Evolutionary conservation across 2,888 invertebrate species (phyloP), one percentile per base, ranked within the genome.

Genomic region (Patella ulyssiponensis): DNA sequence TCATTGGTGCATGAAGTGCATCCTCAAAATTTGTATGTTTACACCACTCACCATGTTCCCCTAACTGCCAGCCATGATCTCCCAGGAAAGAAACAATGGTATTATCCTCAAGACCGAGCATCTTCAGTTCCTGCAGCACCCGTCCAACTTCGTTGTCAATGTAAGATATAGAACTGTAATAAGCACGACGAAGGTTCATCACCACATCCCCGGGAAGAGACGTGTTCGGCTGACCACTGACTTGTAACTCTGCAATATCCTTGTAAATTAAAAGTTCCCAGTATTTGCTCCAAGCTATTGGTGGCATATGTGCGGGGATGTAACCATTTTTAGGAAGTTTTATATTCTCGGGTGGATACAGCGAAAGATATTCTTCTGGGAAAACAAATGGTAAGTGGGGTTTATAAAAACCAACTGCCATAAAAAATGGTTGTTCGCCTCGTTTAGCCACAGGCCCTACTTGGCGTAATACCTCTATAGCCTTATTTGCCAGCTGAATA

Each of bases 321-420:
- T 81, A 83, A 5, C 73, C 73, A 78, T 86, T 86, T 12, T 73
- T 58, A 11, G 87, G 85, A 20, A 86, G 79, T 3, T 75, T 27
- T 3, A 77, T 77, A 53, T 70, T 58, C 3, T 69, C 75, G 12
- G 69, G 33, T 17, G 82, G 82, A 44, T 83, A 83, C 92, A 92
- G 92, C 95, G 95, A 93, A 83, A 96, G 92, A 92, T 94, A 97
- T 89, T 94, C 92, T 81, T 92, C 89, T 0, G 97, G 97, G 92
- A 95, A 96, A 87, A 96, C 96, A 17, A 97, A 93, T 96, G 95
- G 89, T 1, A 64, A 12, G 23, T 64, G 64, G 2, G 64, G 64
- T 64, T 64, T 64, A 20, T 64, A 20, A 3, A 96, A 96, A 0
- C 97, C 97, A 85, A 97, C 94, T 2, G 96, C 96, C 64, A 97